These are phyloP conservation scores for Ctenopoma multispine DNA, from an alignment of 2,797 vertebrate species.

Conservation along the genomic window DNA sequence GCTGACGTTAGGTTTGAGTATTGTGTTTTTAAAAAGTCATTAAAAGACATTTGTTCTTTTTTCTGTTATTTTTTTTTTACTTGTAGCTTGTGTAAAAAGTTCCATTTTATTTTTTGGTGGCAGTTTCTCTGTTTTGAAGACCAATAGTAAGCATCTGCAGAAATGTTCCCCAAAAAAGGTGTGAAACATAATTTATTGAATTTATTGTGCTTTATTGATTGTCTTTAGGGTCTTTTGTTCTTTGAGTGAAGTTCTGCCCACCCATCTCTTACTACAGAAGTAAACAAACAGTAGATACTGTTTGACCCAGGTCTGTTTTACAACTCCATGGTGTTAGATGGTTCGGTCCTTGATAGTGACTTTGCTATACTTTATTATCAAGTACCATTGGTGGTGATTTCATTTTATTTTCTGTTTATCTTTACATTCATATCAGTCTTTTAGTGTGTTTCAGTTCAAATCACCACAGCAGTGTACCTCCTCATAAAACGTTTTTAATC, in stretches of 20 bases:
- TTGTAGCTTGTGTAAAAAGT: conserved; percentile 24
- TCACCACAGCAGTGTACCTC: neutral
- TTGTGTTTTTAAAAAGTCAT: conserved; percentile 14
- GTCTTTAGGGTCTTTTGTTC: neutral
- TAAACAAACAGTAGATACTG: neutral
- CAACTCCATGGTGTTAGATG: neutral
- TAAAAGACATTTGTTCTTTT: neutral
- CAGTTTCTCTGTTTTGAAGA: conserved; percentile 6
- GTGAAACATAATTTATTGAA: neutral
- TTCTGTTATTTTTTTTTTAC: conserved; percentile 22
- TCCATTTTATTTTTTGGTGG: conserved; percentile 6
- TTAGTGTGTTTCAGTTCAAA: conserved; percentile 18
- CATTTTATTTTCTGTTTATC: neutral
- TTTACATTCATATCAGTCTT: neutral
- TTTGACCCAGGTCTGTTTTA: conserved; percentile 7
- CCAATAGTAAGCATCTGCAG: conserved; percentile 34
- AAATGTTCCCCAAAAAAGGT: neutral
- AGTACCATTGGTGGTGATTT: conserved; percentile 1
- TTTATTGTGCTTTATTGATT: neutral
- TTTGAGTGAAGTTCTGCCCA: neutral
- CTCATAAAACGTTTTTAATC: conserved; percentile 19
- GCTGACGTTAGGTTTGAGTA: conserved; percentile 28
- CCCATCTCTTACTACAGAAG: neutral
- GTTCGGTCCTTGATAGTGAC: conserved; percentile 5
- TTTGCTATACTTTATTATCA: conserved; percentile 40